Evolutionary conservation across 2,113 vertebrate genomes (phyloP).

Genomic region (Mastomys coucha): DNA sequence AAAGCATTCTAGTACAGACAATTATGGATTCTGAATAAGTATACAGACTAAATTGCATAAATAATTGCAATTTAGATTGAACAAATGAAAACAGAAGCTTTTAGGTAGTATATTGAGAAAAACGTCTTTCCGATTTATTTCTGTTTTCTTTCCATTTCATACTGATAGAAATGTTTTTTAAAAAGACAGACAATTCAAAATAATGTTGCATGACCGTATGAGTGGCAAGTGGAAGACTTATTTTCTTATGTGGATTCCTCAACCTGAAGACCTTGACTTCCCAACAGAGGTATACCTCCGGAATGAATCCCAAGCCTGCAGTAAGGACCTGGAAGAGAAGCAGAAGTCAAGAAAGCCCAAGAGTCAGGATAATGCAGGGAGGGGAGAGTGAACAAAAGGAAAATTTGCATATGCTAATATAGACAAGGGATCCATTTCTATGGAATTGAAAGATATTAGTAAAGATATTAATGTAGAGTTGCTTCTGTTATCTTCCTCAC

Average conservation of each 20-base stretch:
- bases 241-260: not conserved
- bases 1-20: not conserved
- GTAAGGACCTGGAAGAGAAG: not conserved
- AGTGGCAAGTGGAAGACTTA: not conserved
- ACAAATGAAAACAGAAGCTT: not conserved
- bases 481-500: not conserved
- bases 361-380: not conserved
- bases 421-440: not conserved
- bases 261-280: not conserved
- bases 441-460: not conserved
- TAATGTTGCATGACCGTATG: not conserved
- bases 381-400: not conserved
- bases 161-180: not conserved
- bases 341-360: not conserved
- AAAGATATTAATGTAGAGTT: not conserved
- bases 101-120: not conserved
- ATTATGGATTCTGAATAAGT: not conserved
- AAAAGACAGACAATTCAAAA: not conserved
- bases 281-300: not conserved
- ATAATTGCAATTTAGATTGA: not conserved
- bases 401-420: not conserved
- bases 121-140: not conserved
- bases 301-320: not conserved
- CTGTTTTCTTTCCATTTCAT: not conserved
- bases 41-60: not conserved